Evolutionary conservation across 2,797 vertebrate genomes (phyloP).

Genomic region (Parauchenoglanis punctatus): DNA sequence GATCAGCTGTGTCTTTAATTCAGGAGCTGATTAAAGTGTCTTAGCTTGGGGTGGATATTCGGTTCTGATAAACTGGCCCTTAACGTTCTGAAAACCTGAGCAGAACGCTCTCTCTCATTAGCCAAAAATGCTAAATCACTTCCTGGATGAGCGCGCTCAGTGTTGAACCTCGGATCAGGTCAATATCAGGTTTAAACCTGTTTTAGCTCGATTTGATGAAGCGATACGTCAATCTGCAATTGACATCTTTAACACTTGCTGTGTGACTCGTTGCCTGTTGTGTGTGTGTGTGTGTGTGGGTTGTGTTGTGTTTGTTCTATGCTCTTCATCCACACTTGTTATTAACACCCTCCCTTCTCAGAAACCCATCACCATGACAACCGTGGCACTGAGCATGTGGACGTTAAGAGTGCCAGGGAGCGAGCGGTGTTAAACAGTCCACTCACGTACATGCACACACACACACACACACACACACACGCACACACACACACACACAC

Average conservation of each 20-base stretch:
- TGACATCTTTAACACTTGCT: slow-evolving; percentile 3
- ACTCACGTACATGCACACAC: slow-evolving; percentile 42
- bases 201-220: neutral
- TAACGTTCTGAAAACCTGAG: neutral
- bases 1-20: neutral
- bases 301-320: slow-evolving; percentile 50
- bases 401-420: slow-evolving; percentile 75
- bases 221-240: neutral
- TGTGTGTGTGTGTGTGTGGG: neutral
- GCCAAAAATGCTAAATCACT: neutral
- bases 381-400: slow-evolving; percentile 72
- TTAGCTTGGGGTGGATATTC: neutral
- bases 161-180: neutral
- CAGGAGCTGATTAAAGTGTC: neutral
- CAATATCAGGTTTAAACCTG: neutral
- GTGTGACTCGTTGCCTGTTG: neutral
- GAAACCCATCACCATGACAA: slow-evolving; percentile 83
- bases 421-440: slow-evolving; percentile 77
- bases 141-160: neutral
- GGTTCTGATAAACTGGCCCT: neutral
- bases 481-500: neutral
- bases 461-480: slow-evolving; percentile 27
- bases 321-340: slow-evolving; percentile 51
- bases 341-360: slow-evolving; percentile 57
- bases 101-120: neutral